Evolutionary conservation across 1,140 invertebrate genomes (phyloP), one percentile per base, ranked within the genome.

Genomic region (Oncopeltus fasciatus): DNA sequence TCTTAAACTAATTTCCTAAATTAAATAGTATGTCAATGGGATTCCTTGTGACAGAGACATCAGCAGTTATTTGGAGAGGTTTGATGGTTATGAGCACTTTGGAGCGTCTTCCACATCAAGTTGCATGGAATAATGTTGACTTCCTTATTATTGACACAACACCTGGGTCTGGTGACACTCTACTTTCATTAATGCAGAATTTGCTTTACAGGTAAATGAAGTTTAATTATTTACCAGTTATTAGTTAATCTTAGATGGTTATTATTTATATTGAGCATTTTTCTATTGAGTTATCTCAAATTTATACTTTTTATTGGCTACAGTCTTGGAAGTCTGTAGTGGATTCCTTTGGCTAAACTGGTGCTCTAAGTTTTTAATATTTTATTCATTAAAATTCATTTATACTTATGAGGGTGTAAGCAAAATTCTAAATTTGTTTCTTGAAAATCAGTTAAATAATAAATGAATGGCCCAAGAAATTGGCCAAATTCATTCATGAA

Each of bases 51-150:
- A 81, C 85, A 8, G 79, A 88, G 66, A 83, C 84, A 66, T 80
- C 83, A 46, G 83, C 92, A 0, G 82, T 92, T 9, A 83, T 94
- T 26, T 95, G 91, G 92, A 76, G 92, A 66, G 92, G 92, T 0
- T 78, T 92, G 3, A 90, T 95, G 83, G 93, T 97, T 14, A 97
- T 96, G 92, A 88, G 86, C 66, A 92, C 92, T 1, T 72, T 97
- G 47, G 85, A 95, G 60, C 84, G 86, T 68, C 72, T 98, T 20
- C 76, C 93, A 1, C 77, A 85, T 63, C 84, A 92, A 68, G 90
- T 92, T 28, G 76, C 82, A 44, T 95, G 91, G 91, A 81, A 79
- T 4, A 78, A 83, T 1, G 75, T 91, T 38, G 89, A 94, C 77
- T 83, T 86, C 71, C 76, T 95, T 29, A 74, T 95, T 8, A 77